A percentile compares a stretch with the other conserved stretches of the same genome.
Conservation (phyloP, 2,888 invertebrate species). For the Petrolisthes cinctipes region DNA sequence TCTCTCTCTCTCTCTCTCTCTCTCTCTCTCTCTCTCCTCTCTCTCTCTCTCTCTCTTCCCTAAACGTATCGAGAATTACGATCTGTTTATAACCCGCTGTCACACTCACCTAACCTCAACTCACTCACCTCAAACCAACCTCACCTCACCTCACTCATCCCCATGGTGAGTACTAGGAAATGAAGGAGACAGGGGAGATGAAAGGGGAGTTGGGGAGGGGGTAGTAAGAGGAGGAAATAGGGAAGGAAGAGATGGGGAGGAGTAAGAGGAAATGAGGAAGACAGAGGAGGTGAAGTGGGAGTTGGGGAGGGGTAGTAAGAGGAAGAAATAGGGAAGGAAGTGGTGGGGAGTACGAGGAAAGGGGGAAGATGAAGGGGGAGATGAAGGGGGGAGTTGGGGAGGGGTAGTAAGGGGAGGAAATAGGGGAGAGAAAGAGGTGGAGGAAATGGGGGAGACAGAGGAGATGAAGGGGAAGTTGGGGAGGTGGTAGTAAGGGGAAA, state of each 20-base stretch:
- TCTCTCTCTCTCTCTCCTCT: conserved; percentile 1
- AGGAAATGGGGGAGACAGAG: neutral
- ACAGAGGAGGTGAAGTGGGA: too few relatives aligned
- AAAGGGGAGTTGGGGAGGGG: too few relatives aligned
- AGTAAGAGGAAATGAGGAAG: too few relatives aligned
- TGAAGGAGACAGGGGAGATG: neutral
- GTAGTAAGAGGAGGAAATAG: too few relatives aligned
- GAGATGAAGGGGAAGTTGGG: neutral
- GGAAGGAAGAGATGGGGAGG: too few relatives aligned
- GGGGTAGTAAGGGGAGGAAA: neutral
- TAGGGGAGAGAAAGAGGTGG: neutral
- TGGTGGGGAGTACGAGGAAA: neutral
- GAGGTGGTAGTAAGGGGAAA: neutral
- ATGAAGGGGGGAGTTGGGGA: neutral
- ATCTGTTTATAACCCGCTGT: conserved; percentile 1
- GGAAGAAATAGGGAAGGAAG: too few relatives aligned
- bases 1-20: neutral
- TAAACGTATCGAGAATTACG: neutral
- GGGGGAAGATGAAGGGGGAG: neutral
- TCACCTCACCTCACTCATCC: neutral
- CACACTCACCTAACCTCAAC: neutral
- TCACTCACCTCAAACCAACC: neutral
- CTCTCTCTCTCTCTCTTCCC: neutral
- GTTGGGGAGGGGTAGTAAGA: too few relatives aligned
- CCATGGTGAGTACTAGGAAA: neutral